Evolutionary conservation across 1,140 invertebrate genomes (phyloP), one percentile per base, ranked within the genome.

Genomic region (Drosophila arizonae): DNA sequence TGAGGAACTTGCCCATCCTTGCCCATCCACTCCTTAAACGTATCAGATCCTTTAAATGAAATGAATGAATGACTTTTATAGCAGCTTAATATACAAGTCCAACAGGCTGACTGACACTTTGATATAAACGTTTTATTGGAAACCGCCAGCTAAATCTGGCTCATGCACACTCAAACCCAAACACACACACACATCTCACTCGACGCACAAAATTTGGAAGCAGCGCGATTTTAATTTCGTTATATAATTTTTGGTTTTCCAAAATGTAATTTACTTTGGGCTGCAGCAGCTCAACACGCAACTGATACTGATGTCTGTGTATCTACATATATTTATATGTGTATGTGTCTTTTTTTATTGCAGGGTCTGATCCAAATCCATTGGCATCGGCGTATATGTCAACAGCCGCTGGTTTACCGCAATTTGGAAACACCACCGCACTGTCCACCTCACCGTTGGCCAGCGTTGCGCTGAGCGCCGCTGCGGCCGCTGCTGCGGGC

Each of bases 401-500:
- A 79, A 77, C 90, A 78, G 82, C 88, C 73, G 76, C 88, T 67
- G 81, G 88, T 58, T 74, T 92, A 79, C 91, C 90, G 78, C 90
- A 91, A 85, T 92, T 92, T 77, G 81, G 89, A 30, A 91, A 68
- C 55, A 73, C 80, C 60, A 68, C 82, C 60, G 76, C 90, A 52
- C 76, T 92, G 63, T 85, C 91, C 67, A 75, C 91, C 56, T 91
- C 91, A 33, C 91, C 91, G 48, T 60, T 95, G 70, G 93, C 94
- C 66, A 94, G 93, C 57, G 94, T 93, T 26, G 92, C 94, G 54
- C 91, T 95, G 45, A 94, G 94, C 56, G 93, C 94, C 41, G 94
- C 94, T 77, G 94, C 93, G 75, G 94, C 93, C 78, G 95, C 94
- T 39, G 95, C 94, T 65, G 94, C 95, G 48, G 95, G 95, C 65